Evolutionary conservation across 2,113 vertebrate genomes (phyloP), one percentile per base, ranked within the genome.

Genomic region (Physeter macrocephalus): DNA sequence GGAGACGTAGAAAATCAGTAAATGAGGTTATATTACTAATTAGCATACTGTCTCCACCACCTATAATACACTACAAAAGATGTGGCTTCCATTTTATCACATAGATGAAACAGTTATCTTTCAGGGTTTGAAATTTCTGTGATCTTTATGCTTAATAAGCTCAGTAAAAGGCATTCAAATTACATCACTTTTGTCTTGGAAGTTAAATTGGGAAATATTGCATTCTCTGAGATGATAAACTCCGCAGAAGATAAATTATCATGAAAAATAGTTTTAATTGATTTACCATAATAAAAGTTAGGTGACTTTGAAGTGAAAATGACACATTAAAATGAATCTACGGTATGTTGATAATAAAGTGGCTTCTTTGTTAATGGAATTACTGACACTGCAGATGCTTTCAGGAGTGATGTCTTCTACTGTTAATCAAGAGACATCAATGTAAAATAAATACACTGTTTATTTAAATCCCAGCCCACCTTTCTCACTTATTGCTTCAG

Each of bases 201-300:
- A 99, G 98, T 98, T 98, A 99, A 99, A 99, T 99, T 99, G 98
- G 98, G 98, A 99, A 99, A 99, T 99, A 99, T 98, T 99, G 98
- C 98, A 97, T 99, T 99, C 98, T 99, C 98, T 92, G 96, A 98
- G 98, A 99, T 98, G 98, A 99, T 99, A 99, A 99, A 99, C 98
- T 98, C 98, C 88, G 98, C 97, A 97, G 98, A 99, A 99, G 98
- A 99, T 99, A 99, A 99, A 99, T 99, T 99, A 99, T 99, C 99
- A 99, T 99, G 98, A 99, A 98, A 99, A 99, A 99, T 99, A 99
- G 96, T 99, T 99, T 99, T 99, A 99, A 99, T 99, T 99, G 99
- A 99, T 99, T 99, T 99, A 99, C 98, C 99, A 98, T 99, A 99
- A 99, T 99, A 99, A 98, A 99, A 99, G 98, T 99, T 99, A 98